Evolutionary conservation across 2,113 vertebrate genomes (phyloP), one percentile per base, ranked within the genome.

Genomic region (Saguinus imperator): DNA sequence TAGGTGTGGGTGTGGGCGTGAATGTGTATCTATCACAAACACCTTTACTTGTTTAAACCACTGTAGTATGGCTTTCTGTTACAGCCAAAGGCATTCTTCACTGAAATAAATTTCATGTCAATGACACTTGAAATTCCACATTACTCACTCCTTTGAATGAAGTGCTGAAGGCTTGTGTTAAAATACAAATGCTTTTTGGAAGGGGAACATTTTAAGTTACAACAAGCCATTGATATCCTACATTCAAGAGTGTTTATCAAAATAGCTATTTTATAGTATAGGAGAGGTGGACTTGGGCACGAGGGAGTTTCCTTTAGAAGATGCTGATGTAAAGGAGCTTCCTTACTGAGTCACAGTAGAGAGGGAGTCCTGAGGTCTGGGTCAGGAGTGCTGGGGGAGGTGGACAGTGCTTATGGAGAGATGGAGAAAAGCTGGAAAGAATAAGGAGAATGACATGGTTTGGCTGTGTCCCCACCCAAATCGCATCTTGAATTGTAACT

Each of bases 131-230:
- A 93, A 84, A 89, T 79, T 89, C 85, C 64, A 48, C 37, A 32
- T 93, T 25, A 81, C 55, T 91, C 45, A 25, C 27, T 92, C 50
- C 70, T 97, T 90, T 66, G 61, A 66, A 70, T 58, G 70, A 89
- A 84, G 43, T 81, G 89, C 75, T 81, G 61, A 96, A 72, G 89
- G 83, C 80, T 80, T 17, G 32, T 40, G 79, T 91, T 89, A 89
- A 93, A 87, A 88, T n/a, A 89, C 27, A 81, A 93, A 70, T 48
- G 20, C 27, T 76, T 64, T 88, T 58, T 61, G 94, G 72, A 90
- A 95, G 55, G 64, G 48, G 52, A 87, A 27, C 43, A 29, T 87
- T 84, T 66, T 66, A 79, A 91, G 7, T 89, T 80, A 37, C 55
- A 93, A 80, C 43, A 91, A 93, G 79, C 37, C 76, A 84, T 43